phyloP scores from a whole-genome alignment of 1,140 invertebrate species.

The Callitettix versicolor region DNA sequence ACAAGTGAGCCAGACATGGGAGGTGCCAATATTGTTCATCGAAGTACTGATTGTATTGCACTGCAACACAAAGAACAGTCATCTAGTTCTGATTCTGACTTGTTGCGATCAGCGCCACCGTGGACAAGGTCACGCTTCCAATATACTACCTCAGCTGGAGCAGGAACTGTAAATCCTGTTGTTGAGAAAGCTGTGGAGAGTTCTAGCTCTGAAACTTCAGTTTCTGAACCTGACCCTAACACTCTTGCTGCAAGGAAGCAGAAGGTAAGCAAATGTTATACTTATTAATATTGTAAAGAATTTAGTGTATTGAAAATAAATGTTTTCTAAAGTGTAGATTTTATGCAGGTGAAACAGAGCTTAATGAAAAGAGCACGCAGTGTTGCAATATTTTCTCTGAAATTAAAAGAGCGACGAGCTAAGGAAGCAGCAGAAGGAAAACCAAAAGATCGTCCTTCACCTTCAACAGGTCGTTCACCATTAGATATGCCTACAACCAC shows the following conservation, averaged over 20 bases:
- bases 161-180: constrained; percentile 21
- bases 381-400: constrained; percentile 71
- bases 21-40: constrained; percentile 36
- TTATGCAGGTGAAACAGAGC: constrained; percentile 45
- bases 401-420: constrained; percentile 60
- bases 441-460: constrained; percentile 23
- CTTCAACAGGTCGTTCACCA: constrained; percentile 16
- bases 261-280: too few relatives aligned
- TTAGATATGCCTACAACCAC: constrained; percentile 28
- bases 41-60: constrained; percentile 56
- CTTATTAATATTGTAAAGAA: too few relatives aligned
- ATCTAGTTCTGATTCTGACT: constrained; percentile 47
- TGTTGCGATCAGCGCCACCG: constrained; percentile 39
- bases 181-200: too few relatives aligned
- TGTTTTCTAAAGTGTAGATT: too few relatives aligned
- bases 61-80: constrained; percentile 32
- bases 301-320: too few relatives aligned
- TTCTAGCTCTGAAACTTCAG: too few relatives aligned
- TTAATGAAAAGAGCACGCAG: constrained; percentile 69
- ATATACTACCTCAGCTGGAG: constrained; percentile 31
- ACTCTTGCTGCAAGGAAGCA: too few relatives aligned
- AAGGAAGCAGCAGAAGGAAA: constrained; percentile 51
- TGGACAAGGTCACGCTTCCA: constrained; percentile 34
- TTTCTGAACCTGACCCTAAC: too few relatives aligned
- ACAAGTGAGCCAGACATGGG: constrained; percentile 40